phyloP scores from a whole-genome alignment of 2,888 invertebrate genomes.

The Aspidiotus destructor region DNA sequence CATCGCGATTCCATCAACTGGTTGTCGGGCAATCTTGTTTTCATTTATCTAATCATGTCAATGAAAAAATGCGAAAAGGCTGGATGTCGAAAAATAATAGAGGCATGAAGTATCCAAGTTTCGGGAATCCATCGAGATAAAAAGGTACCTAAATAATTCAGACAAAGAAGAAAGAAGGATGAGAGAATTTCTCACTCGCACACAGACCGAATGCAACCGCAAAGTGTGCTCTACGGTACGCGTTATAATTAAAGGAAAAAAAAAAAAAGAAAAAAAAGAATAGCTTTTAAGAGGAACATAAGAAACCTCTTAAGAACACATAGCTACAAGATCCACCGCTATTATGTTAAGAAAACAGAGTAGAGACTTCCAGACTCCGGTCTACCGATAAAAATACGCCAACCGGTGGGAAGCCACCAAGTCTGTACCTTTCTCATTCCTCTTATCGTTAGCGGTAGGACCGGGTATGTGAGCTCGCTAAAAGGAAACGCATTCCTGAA shows the following conservation, averaged over 20 bases:
- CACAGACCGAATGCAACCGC: no score
- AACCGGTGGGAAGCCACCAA: conserved; percentile 12
- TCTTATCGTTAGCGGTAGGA: background rate
- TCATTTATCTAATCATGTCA: no score
- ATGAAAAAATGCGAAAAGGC: no score
- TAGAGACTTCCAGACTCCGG: background rate
- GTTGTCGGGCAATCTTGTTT: no score
- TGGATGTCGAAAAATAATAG: no score
- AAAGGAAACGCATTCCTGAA: conserved; percentile 23
- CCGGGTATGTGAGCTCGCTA: conserved; percentile 12
- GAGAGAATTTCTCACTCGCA: no score
- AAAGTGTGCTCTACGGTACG: background rate
- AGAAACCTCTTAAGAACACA: conserved; percentile 30
- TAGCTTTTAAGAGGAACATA: conserved; percentile 24
- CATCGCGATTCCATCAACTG: no score
- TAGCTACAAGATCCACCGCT: conserved; percentile 24
- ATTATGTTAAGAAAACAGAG: conserved; percentile 20
- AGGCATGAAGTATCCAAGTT: no score
- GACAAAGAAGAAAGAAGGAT: no score
- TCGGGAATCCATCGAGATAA: no score
- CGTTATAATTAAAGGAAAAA: conserved; percentile 20
- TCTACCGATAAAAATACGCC: background rate
- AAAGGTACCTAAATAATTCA: no score
- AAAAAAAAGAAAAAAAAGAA: conserved; percentile 20
- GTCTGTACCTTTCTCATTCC: background rate